Base-by-base conservation (phyloP, 2,113 vertebrate genomes). In the Zosterops borbonicus region DNA sequence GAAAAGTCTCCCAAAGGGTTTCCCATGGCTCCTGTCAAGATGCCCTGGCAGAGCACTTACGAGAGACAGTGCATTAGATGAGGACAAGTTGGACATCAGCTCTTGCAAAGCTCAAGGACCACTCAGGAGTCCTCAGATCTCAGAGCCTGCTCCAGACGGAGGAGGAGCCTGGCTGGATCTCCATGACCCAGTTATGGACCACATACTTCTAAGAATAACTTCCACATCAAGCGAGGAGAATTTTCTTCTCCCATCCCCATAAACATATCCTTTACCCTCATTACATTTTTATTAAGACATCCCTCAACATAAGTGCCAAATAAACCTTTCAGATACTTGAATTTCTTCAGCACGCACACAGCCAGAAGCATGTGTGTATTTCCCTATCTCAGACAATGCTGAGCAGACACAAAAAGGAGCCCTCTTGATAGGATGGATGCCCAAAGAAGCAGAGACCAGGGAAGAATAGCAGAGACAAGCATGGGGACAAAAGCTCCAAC, bases 161-260 rank as follows among this genome's bases (percentile, higher is more conserved):
- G 95, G 94, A 95, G 90, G 93, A 97, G 95, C 74, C 86, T 94
- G 90, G 90, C 90, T 90, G 78, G 29, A 84, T 94, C 88, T 89
- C 77, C 46, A 82, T 95, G 94, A 96, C 90, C 93, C 86, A 95
- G 76, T 96, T 96, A 96, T 95, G 92, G 79, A 92, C 93, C 76
- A 90, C 1, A 0, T 75, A 96, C 52, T 96, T 96, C 95, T 87
- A 96, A 96, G 94, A 97, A 97, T 96, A 97, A 95, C 92, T 90
- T 83, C 35, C 52, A 86, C 92, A 96, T 94, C 95, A 96, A 90
- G 85, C 2, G 0, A 81, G 33, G 56, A 74, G 93, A 95, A 97
- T 96, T 91, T 95, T 96, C 79, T 88, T 86, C 64, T 78, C 73
- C 50, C 2, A 0, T 77, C 44, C 44, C 88, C 83, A 94, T 60